Base-by-base conservation (phyloP, 2,888 invertebrate species). In the Resseliella maxima region DNA sequence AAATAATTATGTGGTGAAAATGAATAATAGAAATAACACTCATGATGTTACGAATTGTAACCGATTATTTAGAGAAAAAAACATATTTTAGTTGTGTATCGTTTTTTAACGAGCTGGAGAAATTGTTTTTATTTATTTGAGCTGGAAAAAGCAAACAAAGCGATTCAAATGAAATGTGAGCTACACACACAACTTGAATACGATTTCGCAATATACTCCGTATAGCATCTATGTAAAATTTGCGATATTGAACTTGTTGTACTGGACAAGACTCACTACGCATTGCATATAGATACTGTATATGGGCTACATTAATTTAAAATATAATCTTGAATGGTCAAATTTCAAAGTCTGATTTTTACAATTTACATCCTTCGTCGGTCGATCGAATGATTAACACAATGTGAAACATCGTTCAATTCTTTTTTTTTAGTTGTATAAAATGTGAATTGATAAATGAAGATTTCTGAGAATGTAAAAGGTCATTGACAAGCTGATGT, bases 391-490 rank as follows among this genome's bases (percentile, higher is more conserved):
- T n/a, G n/a, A n/a, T n/a, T n/a, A n/a, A 59, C 18, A 35, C 35
- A 31, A 31, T 72, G 72, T 72, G 31, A 72, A 72, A 31, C 72
- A 72, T 31, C 72, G 31, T 35, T 72, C 72, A 18, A 72, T 15
- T 2, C 72, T 27, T 72, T n/a, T 24, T n/a, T 50, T 50, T 18
- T 15, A 15, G 0, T 1, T 72, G 27, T 72, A 0, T 1, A 15
- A 72, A 3, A 72, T 35, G 72, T 72, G 35, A 10, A 72, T 72
- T 72, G 72, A 72, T 72, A 72, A 72, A 72, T 72, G 72, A 72
- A 72, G 31, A 31, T 72, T 72, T 72, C 35, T 72, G 72, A 31
- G 18, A 72, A 72, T 35, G 35, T 72, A 35, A 72, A 72, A 72
- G 72, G 72, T 72, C 72, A 72, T 72, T 72, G 72, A 72, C 72